Base-by-base conservation (phyloP, 2,888 invertebrate species). In the Apotomis capreana region DNA sequence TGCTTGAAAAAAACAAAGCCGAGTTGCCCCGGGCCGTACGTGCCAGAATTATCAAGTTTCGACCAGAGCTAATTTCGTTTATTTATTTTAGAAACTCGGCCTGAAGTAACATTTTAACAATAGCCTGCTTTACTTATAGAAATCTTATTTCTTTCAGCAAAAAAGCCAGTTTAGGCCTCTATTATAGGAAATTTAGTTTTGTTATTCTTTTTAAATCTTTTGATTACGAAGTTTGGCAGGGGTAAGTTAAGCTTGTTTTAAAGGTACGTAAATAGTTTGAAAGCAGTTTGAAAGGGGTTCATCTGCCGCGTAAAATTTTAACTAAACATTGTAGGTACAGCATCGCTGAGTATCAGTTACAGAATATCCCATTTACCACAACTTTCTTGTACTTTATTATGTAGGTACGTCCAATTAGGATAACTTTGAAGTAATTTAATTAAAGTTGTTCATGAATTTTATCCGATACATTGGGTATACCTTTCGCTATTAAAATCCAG, bases 11-110 rank as follows among this genome's bases (percentile, higher is more conserved):
- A 70, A 60, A 70, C 58, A 65, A 64, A 59, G 59, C 55, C 26
- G 49, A 15, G 46, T 51, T 26, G n/a, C 60, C 60, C 49, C 49
- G 13, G 70, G 65, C 60, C 36, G 26, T 51, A 61, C 70, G 70
- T 70, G 70, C 46, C 12, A 40, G 40, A 54, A 55, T 65, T 70
- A 15, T 65, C 46, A 67, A 70, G 65, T 40, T 51, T 55, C 15
- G 49, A 49, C 3, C 12, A 9, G 12, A 13, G 55, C 37, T 57
- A 60, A 70, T 55, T 54, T 40, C 15, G 36, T 59, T 70, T 70
- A 64, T 64, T 70, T 70, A 70, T 70, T 65, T 65, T 67, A 9
- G 15, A 49, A 67, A 70, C 61, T 62, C 54, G 8, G 26, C 54
- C 52, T 36, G 13, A 5, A 60, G 59, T 46, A 40, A 49, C 37